phyloP scores from a whole-genome alignment of 2,113 vertebrate species.

The Zonotrichia leucophrys region DNA sequence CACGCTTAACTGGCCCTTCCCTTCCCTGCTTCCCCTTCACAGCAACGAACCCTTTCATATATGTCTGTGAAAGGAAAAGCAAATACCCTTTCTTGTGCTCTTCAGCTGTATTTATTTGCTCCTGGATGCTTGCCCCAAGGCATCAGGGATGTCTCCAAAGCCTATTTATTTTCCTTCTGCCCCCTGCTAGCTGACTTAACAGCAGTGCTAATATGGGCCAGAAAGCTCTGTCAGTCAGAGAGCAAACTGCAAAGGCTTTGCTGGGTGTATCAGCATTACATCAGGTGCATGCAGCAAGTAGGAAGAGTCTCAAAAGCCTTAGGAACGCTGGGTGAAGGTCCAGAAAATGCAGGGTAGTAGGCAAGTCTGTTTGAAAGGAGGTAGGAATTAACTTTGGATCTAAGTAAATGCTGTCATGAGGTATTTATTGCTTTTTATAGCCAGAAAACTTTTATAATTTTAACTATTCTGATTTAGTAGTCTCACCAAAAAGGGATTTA shows the following conservation, averaged over 20 bases:
- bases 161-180: constrained; percentile 61
- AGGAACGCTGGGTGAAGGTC: background rate
- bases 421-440: background rate
- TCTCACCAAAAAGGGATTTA: background rate
- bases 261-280: background rate
- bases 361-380: background rate
- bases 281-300: background rate
- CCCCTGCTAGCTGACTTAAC: constrained; percentile 50
- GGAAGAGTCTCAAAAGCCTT: background rate
- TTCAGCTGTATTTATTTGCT: constrained; percentile 62
- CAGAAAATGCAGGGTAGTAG: background rate
- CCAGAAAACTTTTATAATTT: background rate
- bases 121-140: constrained; percentile 45
- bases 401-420: background rate
- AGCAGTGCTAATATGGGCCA: constrained; percentile 31
- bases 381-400: background rate
- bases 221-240: constrained; percentile 33
- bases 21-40: background rate
- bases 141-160: constrained; percentile 39
- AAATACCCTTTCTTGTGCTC: constrained; percentile 54
- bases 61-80: constrained; percentile 49
- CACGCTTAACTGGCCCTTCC: background rate
- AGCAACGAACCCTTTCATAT: background rate
- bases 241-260: background rate
- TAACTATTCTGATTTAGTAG: background rate